phyloP scores from a whole-genome alignment of 2,888 invertebrate species.

The Chymomyza caudatula region DNA sequence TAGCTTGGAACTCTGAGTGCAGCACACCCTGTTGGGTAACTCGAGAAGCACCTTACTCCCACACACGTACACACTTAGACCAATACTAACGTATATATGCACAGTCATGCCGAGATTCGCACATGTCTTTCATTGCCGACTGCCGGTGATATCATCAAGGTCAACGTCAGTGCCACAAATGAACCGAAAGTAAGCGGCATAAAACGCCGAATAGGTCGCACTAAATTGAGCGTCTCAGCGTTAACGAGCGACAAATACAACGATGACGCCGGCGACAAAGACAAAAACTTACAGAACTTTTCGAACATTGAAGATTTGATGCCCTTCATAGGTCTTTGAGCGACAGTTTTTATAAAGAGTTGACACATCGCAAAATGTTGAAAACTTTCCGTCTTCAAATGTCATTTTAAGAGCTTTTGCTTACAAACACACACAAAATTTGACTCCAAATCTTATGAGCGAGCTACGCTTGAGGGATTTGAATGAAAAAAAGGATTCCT shows the following conservation, averaged over 20 bases:
- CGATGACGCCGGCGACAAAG: slow-evolving; percentile 30
- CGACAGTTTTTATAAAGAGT: no score
- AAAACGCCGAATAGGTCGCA: slow-evolving; percentile 51
- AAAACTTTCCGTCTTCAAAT: no score
- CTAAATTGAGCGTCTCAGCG: slow-evolving; percentile 69
- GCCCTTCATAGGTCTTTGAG: no score
- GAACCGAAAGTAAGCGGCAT: slow-evolving; percentile 44
- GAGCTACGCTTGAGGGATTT: no score
- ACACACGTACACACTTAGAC: slow-evolving; percentile 31
- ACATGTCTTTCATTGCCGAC: background rate
- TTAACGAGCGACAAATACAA: slow-evolving; percentile 42
- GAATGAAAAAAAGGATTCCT: no score
- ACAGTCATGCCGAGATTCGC: background rate
- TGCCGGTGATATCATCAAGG: slow-evolving; percentile 66
- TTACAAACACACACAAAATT: no score
- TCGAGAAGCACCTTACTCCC: slow-evolving; percentile 33
- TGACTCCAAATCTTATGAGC: no score
- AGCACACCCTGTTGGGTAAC: slow-evolving; percentile 50
- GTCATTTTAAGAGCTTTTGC: no score
- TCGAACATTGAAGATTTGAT: background rate
- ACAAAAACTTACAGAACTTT: background rate
- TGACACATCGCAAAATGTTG: no score
- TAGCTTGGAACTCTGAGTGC: slow-evolving; percentile 49
- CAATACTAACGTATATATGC: background rate
- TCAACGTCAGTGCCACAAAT: slow-evolving; percentile 41